Evolutionary conservation across 2,888 invertebrate genomes (phyloP).

Genomic region (Acanthosoma haemorrhoidale): DNA sequence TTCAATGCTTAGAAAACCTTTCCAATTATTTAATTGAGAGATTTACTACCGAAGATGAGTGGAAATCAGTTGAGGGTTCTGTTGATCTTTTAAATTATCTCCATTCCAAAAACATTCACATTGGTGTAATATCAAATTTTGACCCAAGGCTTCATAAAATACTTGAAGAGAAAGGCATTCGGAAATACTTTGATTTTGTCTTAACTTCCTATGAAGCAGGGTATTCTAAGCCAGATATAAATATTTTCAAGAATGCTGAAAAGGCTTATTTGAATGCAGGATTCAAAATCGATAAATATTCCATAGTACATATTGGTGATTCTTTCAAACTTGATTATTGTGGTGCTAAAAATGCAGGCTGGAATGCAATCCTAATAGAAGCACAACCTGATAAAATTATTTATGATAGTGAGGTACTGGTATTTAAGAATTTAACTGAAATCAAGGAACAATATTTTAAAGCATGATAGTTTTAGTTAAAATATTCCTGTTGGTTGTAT

Average conservation of each 20-base stretch:
- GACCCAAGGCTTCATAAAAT: conserved; percentile 72
- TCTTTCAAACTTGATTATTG: conserved; percentile 67
- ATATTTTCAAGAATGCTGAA: conserved; percentile 49
- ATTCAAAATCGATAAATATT: conserved; percentile 49
- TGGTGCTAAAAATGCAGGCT: conserved; percentile 68
- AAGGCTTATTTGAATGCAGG: conserved; percentile 42
- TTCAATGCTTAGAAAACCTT: conserved; percentile 49
- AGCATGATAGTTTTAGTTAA: too few species aligned
- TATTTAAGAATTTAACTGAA: conserved; percentile 43
- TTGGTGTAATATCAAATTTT: conserved; percentile 84
- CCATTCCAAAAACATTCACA: conserved; percentile 47
- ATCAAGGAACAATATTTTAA: neutral
- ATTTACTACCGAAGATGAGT: conserved; percentile 66
- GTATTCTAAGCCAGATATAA: conserved; percentile 65
- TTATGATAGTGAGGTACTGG: neutral
- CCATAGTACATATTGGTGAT: conserved; percentile 81
- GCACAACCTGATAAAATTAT: neutral
- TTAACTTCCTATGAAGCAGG: conserved; percentile 70
- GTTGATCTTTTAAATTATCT: conserved; percentile 60
- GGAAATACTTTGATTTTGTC: conserved; percentile 71
- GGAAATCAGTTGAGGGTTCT: conserved; percentile 64
- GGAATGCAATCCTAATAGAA: conserved; percentile 49
- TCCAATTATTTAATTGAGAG: conserved; percentile 60
- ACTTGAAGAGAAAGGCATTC: conserved; percentile 60
- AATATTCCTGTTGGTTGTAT: too few species aligned